Percentiles rank a stretch among this genome's conserved stretches.
These are phyloP conservation scores for Acanthurus leucopareius DNA, from an alignment of 2,797 vertebrate genomes.

Conservation along the genomic window DNA sequence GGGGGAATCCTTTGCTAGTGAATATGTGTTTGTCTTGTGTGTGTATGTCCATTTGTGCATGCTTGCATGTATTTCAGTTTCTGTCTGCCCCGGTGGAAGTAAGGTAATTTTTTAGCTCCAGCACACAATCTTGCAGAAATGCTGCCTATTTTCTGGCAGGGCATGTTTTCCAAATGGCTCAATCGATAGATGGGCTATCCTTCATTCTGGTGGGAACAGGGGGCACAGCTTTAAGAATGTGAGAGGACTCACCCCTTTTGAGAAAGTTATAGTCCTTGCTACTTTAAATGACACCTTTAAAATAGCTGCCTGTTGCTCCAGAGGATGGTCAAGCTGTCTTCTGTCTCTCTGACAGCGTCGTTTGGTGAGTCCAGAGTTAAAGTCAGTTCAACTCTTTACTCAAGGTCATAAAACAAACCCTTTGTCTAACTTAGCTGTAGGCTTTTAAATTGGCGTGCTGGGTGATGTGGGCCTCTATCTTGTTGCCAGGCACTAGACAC, in stretches of 20 bases:
- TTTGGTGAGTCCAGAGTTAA: slow-evolving; percentile 15
- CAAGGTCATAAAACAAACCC: slow-evolving; percentile 43
- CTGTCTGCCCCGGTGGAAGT: background rate
- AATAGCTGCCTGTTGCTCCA: slow-evolving; percentile 39
- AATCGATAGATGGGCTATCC: background rate
- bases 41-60: slow-evolving; percentile 17
- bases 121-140: background rate
- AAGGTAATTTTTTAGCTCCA: background rate
- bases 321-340: slow-evolving; percentile 23
- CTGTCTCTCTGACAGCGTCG: background rate
- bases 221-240: slow-evolving; percentile 36
- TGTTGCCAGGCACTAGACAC: slow-evolving; percentile 27
- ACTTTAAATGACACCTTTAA: slow-evolving; percentile 52
- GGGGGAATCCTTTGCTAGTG: slow-evolving; percentile 58
- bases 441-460: slow-evolving; percentile 50
- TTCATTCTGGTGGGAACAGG: background rate
- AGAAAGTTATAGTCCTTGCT: slow-evolving; percentile 14
- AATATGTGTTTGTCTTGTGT: slow-evolving; percentile 46
- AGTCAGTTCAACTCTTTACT: slow-evolving; percentile 27
- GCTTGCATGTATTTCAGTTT: background rate
- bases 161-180: background rate
- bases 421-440: slow-evolving; percentile 31
- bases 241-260: slow-evolving; percentile 33
- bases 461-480: slow-evolving; percentile 50
- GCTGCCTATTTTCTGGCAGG: background rate